Evolutionary conservation across 2,113 vertebrate species (phyloP).

Genomic region (Heterocephalus glaber): DNA sequence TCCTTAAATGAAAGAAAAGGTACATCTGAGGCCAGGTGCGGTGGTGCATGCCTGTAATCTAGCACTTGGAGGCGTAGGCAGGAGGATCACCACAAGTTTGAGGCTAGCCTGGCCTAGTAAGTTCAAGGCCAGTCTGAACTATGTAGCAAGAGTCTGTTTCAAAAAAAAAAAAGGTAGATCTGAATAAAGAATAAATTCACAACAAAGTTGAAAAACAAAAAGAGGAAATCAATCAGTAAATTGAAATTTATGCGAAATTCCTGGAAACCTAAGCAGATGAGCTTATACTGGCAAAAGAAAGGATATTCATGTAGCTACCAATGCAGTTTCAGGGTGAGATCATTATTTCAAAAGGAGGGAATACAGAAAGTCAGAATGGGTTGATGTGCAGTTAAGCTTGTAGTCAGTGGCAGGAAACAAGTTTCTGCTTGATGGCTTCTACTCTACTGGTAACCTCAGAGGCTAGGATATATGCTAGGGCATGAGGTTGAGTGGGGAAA

Average conservation of each 20-base stretch:
- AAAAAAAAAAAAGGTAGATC: not conserved
- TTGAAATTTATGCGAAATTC: not conserved
- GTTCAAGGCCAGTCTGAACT: not conserved
- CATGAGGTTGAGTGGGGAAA: not conserved
- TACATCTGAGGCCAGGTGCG: not conserved
- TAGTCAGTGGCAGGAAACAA: not conserved
- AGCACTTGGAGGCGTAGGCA: not conserved
- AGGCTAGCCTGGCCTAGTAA: not conserved
- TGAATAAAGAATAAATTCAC: not conserved
- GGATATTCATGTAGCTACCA: not conserved
- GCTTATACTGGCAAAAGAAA: not conserved
- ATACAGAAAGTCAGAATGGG: not conserved
- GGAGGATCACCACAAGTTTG: not conserved
- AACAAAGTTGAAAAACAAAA: slow-evolving; percentile 21
- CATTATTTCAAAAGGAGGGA: not conserved
- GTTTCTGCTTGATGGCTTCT: not conserved
- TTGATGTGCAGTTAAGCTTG: not conserved
- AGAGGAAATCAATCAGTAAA: not conserved
- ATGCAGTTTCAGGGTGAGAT: not conserved
- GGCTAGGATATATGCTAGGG: not conserved
- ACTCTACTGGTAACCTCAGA: not conserved
- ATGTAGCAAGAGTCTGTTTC: not conserved
- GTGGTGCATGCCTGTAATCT: not conserved
- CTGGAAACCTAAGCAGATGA: not conserved
- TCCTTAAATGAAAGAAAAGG: not conserved